Evolutionary conservation across 2,113 vertebrate species (phyloP).

Genomic region (Herpetotheres cachinnans): DNA sequence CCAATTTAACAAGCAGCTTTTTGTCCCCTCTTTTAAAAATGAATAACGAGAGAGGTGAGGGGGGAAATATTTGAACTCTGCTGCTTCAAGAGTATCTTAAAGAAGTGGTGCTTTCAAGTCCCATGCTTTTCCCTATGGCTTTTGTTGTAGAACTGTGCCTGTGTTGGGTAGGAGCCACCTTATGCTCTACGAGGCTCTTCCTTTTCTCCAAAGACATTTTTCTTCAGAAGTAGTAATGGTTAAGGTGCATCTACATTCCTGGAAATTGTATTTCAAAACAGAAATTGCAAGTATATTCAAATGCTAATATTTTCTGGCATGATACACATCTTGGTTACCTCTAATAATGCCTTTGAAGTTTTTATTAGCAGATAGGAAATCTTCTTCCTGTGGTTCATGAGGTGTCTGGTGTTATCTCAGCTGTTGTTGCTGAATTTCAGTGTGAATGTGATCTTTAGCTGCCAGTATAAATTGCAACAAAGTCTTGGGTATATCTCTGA

Average conservation of each 20-base stretch:
- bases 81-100: neutral
- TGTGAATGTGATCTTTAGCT: neutral
- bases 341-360: neutral
- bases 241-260: neutral
- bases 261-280: neutral
- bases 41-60: too few species aligned
- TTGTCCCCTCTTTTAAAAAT: neutral
- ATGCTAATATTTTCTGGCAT: neutral
- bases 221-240: neutral
- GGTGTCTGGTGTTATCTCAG: neutral
- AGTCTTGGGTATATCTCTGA: neutral
- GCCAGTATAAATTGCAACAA: neutral
- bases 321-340: neutral
- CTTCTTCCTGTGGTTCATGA: neutral
- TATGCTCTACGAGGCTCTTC: neutral
- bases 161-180: neutral
- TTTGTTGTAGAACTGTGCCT: neutral
- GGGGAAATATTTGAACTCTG: neutral
- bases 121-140: neutral
- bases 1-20: neutral
- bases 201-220: neutral
- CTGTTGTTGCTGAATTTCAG: neutral
- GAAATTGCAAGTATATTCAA: neutral
- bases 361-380: neutral
- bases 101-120: neutral